Conservation (phyloP, 2,888 invertebrate species). For the Sesamia inferens region DNA sequence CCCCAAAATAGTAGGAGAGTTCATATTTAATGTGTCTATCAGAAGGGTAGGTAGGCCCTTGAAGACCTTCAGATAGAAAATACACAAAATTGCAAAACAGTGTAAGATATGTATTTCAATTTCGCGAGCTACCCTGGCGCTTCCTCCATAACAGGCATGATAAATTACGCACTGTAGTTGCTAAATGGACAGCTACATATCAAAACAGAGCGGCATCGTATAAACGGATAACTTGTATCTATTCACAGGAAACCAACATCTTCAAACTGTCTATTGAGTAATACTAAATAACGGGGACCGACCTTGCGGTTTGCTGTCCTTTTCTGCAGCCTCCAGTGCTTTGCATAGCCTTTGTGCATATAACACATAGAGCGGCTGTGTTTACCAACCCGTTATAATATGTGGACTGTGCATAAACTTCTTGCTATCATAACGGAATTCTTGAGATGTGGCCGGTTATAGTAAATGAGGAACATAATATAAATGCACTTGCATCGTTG, state of each 20-base stretch:
- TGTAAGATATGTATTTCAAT: too few species aligned
- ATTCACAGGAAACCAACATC: slow-evolving; percentile 2
- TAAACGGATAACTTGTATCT: neutral
- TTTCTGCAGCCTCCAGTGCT: slow-evolving; percentile 60
- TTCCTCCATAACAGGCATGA: too few species aligned
- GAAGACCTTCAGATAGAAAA: too few species aligned
- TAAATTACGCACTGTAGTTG: too few species aligned
- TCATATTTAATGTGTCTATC: too few species aligned
- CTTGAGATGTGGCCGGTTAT: slow-evolving; percentile 44
- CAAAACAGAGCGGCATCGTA: neutral
- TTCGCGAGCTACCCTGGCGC: too few species aligned
- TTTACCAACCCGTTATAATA: slow-evolving; percentile 63
- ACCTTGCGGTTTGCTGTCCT: slow-evolving; percentile 66
- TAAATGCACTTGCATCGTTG: slow-evolving; percentile 28
- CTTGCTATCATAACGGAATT: slow-evolving; percentile 65
- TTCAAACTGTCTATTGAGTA: slow-evolving; percentile 37
- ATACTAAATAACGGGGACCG: slow-evolving; percentile 61
- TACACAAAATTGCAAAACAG: too few species aligned
- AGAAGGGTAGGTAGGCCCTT: too few species aligned
- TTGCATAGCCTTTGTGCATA: slow-evolving; percentile 71
- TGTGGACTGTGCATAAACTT: slow-evolving; percentile 55
- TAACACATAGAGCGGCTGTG: slow-evolving; percentile 45
- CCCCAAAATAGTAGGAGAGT: too few species aligned
- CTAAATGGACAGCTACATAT: neutral
- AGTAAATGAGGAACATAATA: slow-evolving; percentile 53